Conservation (phyloP, 2,113 vertebrate genomes). For the Heterotilapia buettikoferi region DNA sequence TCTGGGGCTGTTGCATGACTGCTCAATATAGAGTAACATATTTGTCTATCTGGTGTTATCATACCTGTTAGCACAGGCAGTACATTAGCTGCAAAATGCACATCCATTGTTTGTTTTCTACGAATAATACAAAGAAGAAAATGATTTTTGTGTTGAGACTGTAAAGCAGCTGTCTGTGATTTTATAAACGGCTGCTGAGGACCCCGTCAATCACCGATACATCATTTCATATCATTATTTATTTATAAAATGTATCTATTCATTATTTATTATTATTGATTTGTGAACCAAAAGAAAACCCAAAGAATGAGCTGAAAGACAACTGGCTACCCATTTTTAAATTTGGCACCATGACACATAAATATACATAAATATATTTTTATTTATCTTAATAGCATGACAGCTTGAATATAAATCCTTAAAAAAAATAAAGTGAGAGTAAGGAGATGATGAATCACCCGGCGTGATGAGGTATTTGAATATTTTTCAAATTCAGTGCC, state of each 20-base stretch:
- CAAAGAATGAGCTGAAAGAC: neutral
- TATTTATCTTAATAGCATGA: neutral
- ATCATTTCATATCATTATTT: neutral
- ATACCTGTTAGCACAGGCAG: neutral
- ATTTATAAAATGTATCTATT: neutral
- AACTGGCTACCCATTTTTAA: neutral
- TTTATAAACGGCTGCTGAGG: neutral
- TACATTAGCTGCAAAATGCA: neutral
- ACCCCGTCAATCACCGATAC: neutral
- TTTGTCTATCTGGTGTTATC: neutral
- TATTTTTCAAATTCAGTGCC: neutral
- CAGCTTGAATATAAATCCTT: neutral
- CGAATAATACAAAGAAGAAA: neutral
- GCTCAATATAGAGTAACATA: conserved; percentile 5
- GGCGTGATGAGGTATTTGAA: neutral
- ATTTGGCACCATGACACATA: neutral
- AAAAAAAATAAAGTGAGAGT: neutral
- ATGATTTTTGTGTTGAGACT: neutral
- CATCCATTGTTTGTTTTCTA: neutral
- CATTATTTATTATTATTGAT: neutral
- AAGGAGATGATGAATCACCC: neutral
- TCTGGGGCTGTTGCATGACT: neutral
- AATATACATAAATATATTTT: neutral
- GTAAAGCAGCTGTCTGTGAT: neutral
- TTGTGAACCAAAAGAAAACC: neutral